Evolutionary conservation across 2,888 invertebrate species (phyloP).

Genomic region (Spisula solida): DNA sequence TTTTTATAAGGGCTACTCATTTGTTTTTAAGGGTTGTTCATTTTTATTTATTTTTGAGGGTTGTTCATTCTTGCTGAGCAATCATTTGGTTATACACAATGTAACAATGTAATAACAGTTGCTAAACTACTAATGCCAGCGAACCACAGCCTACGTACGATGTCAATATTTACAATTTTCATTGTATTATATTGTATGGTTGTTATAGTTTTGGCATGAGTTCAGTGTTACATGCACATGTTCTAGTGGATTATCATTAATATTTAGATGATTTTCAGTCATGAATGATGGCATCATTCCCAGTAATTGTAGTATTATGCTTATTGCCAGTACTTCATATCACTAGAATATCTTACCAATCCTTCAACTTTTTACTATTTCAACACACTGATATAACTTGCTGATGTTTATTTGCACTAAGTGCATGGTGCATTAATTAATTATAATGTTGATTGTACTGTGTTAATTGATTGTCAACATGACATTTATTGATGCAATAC

Average conservation of each 20-base stretch:
- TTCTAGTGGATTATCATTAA: slow-evolving; percentile 5
- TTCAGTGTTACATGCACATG: not conserved
- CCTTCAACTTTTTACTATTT: not conserved
- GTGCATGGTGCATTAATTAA: not conserved
- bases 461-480: not conserved
- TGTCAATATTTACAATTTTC: slow-evolving; percentile 16
- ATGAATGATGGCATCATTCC: slow-evolving; percentile 13
- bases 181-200: not conserved
- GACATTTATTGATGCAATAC: not conserved
- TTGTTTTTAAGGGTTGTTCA: too few species aligned
- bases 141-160: not conserved
- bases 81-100: not conserved
- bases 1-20: too few species aligned
- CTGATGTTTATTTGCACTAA: not conserved
- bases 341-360: not conserved
- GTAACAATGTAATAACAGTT: too few species aligned
- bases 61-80: not conserved
- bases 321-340: not conserved
- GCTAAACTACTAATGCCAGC: not conserved
- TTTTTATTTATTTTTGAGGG: too few species aligned
- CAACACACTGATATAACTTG: not conserved
- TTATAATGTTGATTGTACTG: too few species aligned
- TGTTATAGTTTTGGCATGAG: not conserved
- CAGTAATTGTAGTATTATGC: not conserved
- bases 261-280: slow-evolving; percentile 6